Evolutionary conservation across 2,797 vertebrate species (phyloP).

Genomic region (Spheniscus humboldti): DNA sequence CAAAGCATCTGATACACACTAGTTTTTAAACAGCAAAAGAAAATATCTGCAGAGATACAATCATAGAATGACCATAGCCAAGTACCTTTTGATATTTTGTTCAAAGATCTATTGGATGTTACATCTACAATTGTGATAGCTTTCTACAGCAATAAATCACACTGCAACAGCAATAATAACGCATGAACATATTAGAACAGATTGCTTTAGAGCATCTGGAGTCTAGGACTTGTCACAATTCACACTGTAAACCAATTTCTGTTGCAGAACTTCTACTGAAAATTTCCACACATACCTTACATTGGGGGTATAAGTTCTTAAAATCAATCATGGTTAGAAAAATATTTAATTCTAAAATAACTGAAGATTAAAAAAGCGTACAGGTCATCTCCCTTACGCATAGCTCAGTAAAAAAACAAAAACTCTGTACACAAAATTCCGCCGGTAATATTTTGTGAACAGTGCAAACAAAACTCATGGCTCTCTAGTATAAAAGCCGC

Average conservation of each 20-base stretch:
- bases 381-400: background rate
- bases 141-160: constrained; percentile 27
- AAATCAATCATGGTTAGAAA: background rate
- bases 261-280: background rate
- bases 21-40: constrained; percentile 15
- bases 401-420: background rate
- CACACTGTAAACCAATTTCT: background rate
- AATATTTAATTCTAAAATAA: background rate
- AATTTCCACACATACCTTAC: background rate
- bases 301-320: background rate
- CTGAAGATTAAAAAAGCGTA: background rate
- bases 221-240: background rate
- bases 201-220: constrained; percentile 6
- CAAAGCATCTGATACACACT: background rate
- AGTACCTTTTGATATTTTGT: background rate
- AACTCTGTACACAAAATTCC: background rate
- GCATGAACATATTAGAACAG: background rate
- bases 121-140: background rate
- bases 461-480: background rate
- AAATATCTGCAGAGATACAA: constrained; percentile 18
- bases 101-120: background rate
- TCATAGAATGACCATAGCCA: background rate
- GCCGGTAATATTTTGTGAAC: background rate
- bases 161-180: background rate
- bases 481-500: background rate